Conservation (phyloP, 2,113 vertebrate genomes). For the Syngnathus floridae region DNA sequence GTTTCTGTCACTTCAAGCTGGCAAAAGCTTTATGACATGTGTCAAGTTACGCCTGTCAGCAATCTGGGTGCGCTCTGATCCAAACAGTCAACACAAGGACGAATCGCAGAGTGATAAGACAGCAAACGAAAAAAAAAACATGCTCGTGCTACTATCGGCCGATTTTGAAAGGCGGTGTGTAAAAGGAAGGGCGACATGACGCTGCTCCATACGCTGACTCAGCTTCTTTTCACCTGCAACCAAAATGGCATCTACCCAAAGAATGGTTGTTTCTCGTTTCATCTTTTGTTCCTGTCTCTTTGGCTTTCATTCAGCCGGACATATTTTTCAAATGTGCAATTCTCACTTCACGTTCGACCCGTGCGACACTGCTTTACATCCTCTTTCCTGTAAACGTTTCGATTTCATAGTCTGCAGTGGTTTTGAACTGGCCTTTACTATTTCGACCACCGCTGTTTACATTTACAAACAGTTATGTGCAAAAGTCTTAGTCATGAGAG, state of each 20-base stretch:
- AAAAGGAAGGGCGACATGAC: background rate
- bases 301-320: slow-evolving; percentile 22
- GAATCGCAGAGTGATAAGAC: background rate
- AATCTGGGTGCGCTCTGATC: background rate
- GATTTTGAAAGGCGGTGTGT: background rate
- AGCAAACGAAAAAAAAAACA: background rate
- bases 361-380: background rate
- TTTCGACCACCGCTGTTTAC: background rate
- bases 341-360: background rate
- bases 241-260: background rate
- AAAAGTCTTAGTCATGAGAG: background rate
- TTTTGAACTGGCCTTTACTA: background rate
- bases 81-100: background rate
- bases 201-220: background rate
- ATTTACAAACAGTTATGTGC: background rate
- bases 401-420: slow-evolving; percentile 17
- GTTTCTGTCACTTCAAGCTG: no score
- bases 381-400: background rate
- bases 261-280: slow-evolving; percentile 21
- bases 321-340: background rate
- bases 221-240: background rate
- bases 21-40: background rate
- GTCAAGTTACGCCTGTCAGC: background rate
- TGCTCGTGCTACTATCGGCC: background rate
- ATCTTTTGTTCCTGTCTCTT: slow-evolving; percentile 40